phyloP scores from a whole-genome alignment of 2,888 invertebrate species.

The Mystacides longicornis region DNA sequence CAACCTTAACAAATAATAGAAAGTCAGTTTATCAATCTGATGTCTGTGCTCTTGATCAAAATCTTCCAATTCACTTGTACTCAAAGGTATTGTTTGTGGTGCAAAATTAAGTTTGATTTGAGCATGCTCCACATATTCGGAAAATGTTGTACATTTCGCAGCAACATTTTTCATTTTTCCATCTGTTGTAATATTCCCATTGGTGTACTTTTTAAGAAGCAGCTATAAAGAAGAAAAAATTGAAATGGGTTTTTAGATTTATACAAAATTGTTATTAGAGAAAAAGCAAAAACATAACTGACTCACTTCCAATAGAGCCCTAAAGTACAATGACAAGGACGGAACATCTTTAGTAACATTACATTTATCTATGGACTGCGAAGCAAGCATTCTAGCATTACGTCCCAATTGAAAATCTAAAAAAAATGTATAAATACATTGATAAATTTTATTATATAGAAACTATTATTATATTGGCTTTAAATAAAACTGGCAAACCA shows the following conservation, averaged over 20 bases:
- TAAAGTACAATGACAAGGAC: constrained; percentile 60
- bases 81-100: constrained; percentile 38
- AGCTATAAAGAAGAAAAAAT: constrained; percentile 33
- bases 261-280: neutral
- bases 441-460: no score
- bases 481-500: no score
- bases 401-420: constrained; percentile 51
- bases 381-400: constrained; percentile 79
- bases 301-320: constrained; percentile 68
- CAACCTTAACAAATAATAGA: constrained; percentile 72
- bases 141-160: constrained; percentile 55
- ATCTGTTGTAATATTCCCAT: constrained; percentile 33
- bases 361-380: constrained; percentile 73
- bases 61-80: constrained; percentile 37
- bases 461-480: no score
- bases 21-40: constrained; percentile 53
- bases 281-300: neutral
- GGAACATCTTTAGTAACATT: constrained; percentile 49
- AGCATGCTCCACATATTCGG: constrained; percentile 63
- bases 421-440: neutral
- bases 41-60: constrained; percentile 36
- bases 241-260: neutral
- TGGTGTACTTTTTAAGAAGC: constrained; percentile 35
- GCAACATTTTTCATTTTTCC: constrained; percentile 56
- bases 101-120: constrained; percentile 53